Evolutionary conservation across 1,140 invertebrate genomes (phyloP), one percentile per base, ranked within the genome.

Genomic region (Cyclina sinensis): DNA sequence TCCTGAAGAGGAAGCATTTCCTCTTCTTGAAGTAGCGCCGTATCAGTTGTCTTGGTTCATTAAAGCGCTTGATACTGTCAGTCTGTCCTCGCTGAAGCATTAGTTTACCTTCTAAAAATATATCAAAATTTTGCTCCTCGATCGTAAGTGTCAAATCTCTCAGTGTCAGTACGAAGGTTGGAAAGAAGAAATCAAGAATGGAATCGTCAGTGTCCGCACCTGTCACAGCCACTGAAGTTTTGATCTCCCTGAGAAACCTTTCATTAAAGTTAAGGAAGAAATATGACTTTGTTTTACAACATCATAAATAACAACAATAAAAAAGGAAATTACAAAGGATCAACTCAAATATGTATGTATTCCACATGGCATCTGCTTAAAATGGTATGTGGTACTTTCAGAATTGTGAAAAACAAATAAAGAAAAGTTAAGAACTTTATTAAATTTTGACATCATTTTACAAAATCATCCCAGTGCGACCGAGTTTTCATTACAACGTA

Each of bases 101-200:
- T 68, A 68, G 35, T 68, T 35, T 32, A 7, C 18, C 35, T 68
- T 68, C 65, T 35, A 68, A 21, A 24, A 32, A 37, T 27, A 9
- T 27, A 14, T 30, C 35, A 27, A 27, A n/a, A 2, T 12, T 35
- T 30, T 32, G 12, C 1, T 68, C 27, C 14, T 68, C 11, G 5
- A 37, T 68, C 12, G 27, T 35, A 68, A 68, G 51, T 3, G 51
- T 57, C 3, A 57, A 57, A 57, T n/a, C 30, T 30, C 30, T 30
- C 7, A 24, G 21, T 35, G 27, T 4, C 3, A 68, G 65, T 27
- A 68, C 65, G 65, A 68, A 68, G 35, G 11, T 68, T n/a, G 65
- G 65, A 68, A 68, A 68, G 65, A 68, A 68, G 65, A 68, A 68
- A 24, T 68, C 65, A 9, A 68, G 65, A 30, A 30, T 35, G 30